Conservation (phyloP, 92 coral and sea anemone species). For the Porites lobata region DNA sequence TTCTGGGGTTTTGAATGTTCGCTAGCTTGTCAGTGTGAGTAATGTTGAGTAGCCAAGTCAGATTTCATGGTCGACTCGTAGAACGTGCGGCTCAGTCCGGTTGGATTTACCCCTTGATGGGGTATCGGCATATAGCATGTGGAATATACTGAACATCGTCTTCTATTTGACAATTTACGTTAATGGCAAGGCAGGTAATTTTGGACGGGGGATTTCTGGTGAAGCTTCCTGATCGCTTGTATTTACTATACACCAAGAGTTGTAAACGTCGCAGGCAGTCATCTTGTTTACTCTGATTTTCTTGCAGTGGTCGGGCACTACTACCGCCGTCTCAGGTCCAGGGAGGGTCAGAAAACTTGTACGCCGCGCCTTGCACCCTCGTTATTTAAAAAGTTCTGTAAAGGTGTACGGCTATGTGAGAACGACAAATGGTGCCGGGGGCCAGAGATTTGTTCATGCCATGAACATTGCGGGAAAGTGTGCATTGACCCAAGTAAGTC, state of each 20-base stretch:
- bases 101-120: slow-evolving; percentile 58
- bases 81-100: slow-evolving; percentile 44
- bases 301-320: slow-evolving; percentile 66
- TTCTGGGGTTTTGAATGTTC: slow-evolving; percentile 90
- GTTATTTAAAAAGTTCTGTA: slow-evolving; percentile 65
- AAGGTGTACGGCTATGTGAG: slow-evolving; percentile 58
- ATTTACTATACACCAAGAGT: background rate
- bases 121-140: slow-evolving; percentile 82
- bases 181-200: slow-evolving; percentile 85
- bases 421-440: slow-evolving; percentile 83
- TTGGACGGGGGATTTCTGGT: slow-evolving; percentile 80
- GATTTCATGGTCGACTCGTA: slow-evolving; percentile 53
- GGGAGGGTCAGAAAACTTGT: slow-evolving; percentile 84
- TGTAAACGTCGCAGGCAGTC: slow-evolving; percentile 22
- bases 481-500: slow-evolving; percentile 96
- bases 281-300: slow-evolving; percentile 33
- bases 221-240: slow-evolving; percentile 14
- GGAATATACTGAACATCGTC: slow-evolving; percentile 82
- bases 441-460: slow-evolving; percentile 84
- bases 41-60: slow-evolving; percentile 72
- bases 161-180: slow-evolving; percentile 79
- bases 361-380: slow-evolving; percentile 69
- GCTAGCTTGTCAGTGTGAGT: slow-evolving; percentile 83
- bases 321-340: slow-evolving; percentile 85
- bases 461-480: slow-evolving; percentile 89